Percentiles rank a stretch among this genome's conserved stretches.
phyloP scores from a whole-genome alignment of 1,140 invertebrate genomes.

The Papilio aristodemus region DNA sequence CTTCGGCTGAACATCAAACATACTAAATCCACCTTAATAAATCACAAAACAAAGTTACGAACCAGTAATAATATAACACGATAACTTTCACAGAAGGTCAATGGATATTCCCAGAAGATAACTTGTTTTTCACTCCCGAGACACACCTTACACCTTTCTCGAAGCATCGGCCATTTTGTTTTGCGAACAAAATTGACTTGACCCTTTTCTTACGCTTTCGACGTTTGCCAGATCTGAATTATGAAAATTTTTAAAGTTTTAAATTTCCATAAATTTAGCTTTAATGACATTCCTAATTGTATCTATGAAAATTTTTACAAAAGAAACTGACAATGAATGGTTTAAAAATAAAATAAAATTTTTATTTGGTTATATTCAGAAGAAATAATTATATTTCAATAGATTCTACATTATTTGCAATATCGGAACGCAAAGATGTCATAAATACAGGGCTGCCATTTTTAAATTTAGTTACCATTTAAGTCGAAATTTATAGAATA shows the following conservation, averaged over 20 bases:
- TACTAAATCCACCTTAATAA: conserved; percentile 75
- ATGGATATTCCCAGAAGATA: conserved; percentile 57
- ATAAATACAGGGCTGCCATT: not conserved
- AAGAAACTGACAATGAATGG: too few species aligned
- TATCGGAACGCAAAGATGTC: not conserved
- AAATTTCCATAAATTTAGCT: not conserved
- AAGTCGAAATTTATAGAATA: not conserved
- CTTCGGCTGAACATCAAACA: conserved; percentile 70
- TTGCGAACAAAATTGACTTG: conserved; percentile 41
- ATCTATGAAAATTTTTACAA: not conserved
- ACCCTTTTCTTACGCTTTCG: conserved; percentile 27
- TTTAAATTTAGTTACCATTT: not conserved
- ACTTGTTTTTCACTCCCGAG: conserved; percentile 64
- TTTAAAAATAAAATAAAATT: not conserved
- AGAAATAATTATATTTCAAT: not conserved
- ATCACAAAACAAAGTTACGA: conserved; percentile 79
- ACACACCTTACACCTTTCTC: conserved; percentile 77
- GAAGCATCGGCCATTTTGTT: conserved; percentile 76
- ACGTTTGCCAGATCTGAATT: conserved; percentile 25
- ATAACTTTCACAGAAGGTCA: conserved; percentile 75
- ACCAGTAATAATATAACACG: conserved; percentile 72
- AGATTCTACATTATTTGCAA: not conserved
- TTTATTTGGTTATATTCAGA: not conserved
- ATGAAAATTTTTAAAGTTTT: conserved; percentile 10
- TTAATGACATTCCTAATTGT: not conserved